A percentile compares a stretch with the other conserved stretches of the same genome.
phyloP scores from a whole-genome alignment of 2,888 invertebrate genomes.

The Lepidocyrtinus sp. region DNA sequence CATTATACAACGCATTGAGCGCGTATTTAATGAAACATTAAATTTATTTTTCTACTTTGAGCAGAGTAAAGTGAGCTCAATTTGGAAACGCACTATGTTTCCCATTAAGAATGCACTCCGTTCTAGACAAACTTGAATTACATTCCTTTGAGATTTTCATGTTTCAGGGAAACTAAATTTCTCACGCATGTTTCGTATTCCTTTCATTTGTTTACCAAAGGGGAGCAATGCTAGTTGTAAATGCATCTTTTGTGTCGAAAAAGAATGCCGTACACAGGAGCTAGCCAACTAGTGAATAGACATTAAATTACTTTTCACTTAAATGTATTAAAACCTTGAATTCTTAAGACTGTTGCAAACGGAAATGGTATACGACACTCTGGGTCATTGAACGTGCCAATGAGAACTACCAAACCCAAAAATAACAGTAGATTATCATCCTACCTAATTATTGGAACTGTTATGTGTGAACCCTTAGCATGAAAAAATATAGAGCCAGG shows the following conservation, averaged over 20 bases:
- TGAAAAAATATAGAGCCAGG: too few species aligned
- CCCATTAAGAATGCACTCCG: neutral
- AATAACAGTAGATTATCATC: too few species aligned
- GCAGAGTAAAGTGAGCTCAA: neutral
- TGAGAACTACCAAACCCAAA: too few species aligned
- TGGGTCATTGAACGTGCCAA: too few species aligned
- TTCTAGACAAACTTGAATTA: neutral
- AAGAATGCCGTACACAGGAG: too few species aligned
- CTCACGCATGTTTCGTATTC: neutral
- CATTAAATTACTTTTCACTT: neutral
- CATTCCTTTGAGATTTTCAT: conserved; percentile 3
- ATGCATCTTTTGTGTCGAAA: neutral
- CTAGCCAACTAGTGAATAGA: neutral
- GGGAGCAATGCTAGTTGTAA: neutral
- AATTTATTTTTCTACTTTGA: neutral
- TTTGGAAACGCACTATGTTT: neutral
- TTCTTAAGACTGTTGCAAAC: too few species aligned
- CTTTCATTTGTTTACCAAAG: neutral
- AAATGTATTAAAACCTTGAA: conserved; percentile 8
- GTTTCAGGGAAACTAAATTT: too few species aligned
- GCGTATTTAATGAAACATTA: conserved; percentile 1
- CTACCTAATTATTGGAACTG: too few species aligned
- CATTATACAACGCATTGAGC: neutral
- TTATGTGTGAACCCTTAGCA: too few species aligned
- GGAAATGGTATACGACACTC: too few species aligned